phyloP scores from a whole-genome alignment of 2,797 vertebrate genomes.

The Macrochelys suwanniensis region DNA sequence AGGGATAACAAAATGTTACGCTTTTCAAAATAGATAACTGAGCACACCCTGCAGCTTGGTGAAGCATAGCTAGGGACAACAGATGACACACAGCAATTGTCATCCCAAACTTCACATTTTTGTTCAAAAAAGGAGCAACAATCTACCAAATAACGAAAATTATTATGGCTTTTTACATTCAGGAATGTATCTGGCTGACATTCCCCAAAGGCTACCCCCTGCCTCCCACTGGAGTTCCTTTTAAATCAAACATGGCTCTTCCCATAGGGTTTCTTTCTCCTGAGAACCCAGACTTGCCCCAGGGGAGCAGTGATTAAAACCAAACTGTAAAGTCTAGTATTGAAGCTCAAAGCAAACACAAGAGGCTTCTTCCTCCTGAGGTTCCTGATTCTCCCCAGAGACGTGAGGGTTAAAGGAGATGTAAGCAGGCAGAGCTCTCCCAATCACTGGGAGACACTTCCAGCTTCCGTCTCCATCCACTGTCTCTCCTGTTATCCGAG shows the following conservation, averaged over 20 bases:
- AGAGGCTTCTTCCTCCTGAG: neutral
- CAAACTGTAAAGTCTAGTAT: neutral
- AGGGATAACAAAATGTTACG: too few species aligned
- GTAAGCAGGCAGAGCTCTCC: neutral
- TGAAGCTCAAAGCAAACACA: neutral
- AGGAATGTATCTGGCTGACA: neutral
- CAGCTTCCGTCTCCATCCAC: neutral
- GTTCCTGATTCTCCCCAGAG: neutral
- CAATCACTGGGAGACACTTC: neutral
- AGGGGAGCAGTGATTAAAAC: neutral
- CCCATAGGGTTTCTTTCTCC: neutral
- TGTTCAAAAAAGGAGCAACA: neutral
- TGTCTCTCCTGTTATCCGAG: neutral
- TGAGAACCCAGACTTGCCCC: neutral
- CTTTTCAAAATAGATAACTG: too few species aligned
- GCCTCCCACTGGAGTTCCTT: neutral
- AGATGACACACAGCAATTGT: neutral
- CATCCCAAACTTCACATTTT: neutral
- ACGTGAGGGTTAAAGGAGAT: neutral
- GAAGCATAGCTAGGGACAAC: neutral
- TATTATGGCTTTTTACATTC: neutral
- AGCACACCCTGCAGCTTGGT: too few species aligned
- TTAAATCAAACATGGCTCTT: neutral
- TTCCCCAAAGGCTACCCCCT: neutral
- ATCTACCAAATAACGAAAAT: neutral